A percentile compares a stretch with the other conserved stretches of the same genome.
Conservation (phyloP, 1,140 invertebrate genomes). For the Drosophila virilis region DNA sequence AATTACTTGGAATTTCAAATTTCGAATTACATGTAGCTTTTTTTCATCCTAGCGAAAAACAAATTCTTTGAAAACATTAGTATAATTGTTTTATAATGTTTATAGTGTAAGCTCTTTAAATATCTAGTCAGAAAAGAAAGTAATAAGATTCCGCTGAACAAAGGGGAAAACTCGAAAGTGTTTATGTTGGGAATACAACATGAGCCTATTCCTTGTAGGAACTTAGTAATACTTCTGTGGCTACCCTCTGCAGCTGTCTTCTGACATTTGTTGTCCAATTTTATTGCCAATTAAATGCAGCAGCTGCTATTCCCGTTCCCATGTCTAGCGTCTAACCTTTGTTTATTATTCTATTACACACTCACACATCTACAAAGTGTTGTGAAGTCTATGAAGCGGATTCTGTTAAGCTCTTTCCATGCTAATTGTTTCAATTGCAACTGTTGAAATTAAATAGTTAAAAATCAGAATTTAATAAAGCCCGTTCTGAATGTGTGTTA, state of each 20-base stretch:
- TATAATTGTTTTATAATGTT: no score
- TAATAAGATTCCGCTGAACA: no score
- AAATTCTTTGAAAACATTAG: no score
- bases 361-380: constrained; percentile 22
- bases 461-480: not conserved
- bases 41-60: no score
- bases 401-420: constrained; percentile 24
- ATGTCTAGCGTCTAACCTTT: constrained; percentile 15
- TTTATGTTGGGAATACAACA: not conserved
- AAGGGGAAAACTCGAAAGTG: no score
- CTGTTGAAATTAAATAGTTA: constrained; percentile 19
- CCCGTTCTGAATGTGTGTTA: not conserved
- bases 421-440: constrained; percentile 28
- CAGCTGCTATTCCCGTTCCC: constrained; percentile 48
- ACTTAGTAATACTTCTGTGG: not conserved
- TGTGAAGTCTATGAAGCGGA: constrained; percentile 18
- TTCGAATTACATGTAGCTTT: no score
- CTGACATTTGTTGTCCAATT: constrained; percentile 66
- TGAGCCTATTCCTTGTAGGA: no score
- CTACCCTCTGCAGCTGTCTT: constrained; percentile 16
- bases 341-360: constrained; percentile 52
- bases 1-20: no score
- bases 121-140: no score
- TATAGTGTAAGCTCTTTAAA: no score
- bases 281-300: constrained; percentile 78